Base-by-base conservation (phyloP, 2,113 vertebrate species). In the Eonycteris spelaea region DNA sequence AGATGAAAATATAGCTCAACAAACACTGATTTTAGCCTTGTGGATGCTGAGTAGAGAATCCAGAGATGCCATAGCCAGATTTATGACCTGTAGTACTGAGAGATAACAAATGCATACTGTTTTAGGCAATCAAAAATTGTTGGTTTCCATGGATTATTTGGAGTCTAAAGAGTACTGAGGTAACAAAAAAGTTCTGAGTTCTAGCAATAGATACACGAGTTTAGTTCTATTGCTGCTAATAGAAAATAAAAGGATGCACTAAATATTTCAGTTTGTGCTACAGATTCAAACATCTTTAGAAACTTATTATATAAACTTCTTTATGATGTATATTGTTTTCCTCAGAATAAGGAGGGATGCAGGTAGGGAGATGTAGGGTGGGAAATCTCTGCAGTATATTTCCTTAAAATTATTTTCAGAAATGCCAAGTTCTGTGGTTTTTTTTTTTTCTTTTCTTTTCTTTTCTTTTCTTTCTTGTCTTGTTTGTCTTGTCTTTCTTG, bases 361-460 rank as follows among this genome's bases (percentile, higher is more conserved):
- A 14, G 16, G 15, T 30, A 16, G 4, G 2, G 2, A 26, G 26
- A 12, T 28, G 3, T 16, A 26, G 10, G 14, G 0, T 28, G 3
- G 15, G 6, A 75, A 48, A 55, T 53, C 35, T 94, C 12, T 86
- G 6, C 9, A 71, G 12, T 55, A 6, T 10, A 28, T 4, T 79
- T 45, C 10, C 45, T 61, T 75, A 28, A 18, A 87, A 75, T 51
- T 68, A 67, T 75, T 86, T 97, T 68, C n/a, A 59, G 16, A 74
- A 89, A 68, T 30, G 18, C 26, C 19, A 35, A 74, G 8, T 8
- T 86, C 4, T 19, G 6, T 57, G 16, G 19, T 55, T 55, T 4
- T 45, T 45, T 45, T 10, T 45, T 45, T 43, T 43, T 18, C 21
- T 8, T 57, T 57, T 57, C 40, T 40, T 40, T 40, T 40, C 40